Conservation (phyloP, 2,113 vertebrate genomes). For the Excalfactoria chinensis region DNA sequence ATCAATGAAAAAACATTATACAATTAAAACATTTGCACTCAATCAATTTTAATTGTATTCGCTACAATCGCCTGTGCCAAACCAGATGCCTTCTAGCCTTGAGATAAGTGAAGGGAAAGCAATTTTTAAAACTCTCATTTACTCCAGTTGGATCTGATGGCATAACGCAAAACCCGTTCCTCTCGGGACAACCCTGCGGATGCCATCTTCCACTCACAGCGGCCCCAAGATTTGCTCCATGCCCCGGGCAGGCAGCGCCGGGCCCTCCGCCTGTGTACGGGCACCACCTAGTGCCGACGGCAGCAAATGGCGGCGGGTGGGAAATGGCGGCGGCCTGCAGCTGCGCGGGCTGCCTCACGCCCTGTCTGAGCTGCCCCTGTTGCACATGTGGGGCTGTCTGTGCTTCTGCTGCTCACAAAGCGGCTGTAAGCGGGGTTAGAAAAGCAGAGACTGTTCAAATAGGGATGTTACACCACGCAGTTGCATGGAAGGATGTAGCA, state of each 20-base stretch:
- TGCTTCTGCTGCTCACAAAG: neutral
- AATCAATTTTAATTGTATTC: conserved; percentile 73
- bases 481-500: neutral
- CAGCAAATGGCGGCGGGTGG: neutral
- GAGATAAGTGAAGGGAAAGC: conserved; percentile 40
- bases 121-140: conserved; percentile 43
- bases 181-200: neutral
- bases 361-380: too few relatives aligned
- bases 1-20: conserved; percentile 48
- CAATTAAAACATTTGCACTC: conserved; percentile 69
- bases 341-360: too few relatives aligned
- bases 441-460: neutral
- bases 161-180: neutral
- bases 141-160: neutral
- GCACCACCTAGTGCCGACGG: conserved; percentile 42
- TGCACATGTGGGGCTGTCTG: neutral
- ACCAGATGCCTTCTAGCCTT: conserved; percentile 38
- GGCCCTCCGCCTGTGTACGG: neutral
- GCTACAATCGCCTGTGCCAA: neutral
- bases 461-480: too few relatives aligned
- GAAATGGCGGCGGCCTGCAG: neutral
- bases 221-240: neutral
- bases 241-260: neutral
- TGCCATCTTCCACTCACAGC: neutral
- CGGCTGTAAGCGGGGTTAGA: too few relatives aligned